Percentiles rank a stretch among this genome's conserved stretches.
phyloP scores from a whole-genome alignment of 2,888 invertebrate species.

The Drosophila eohydei region DNA sequence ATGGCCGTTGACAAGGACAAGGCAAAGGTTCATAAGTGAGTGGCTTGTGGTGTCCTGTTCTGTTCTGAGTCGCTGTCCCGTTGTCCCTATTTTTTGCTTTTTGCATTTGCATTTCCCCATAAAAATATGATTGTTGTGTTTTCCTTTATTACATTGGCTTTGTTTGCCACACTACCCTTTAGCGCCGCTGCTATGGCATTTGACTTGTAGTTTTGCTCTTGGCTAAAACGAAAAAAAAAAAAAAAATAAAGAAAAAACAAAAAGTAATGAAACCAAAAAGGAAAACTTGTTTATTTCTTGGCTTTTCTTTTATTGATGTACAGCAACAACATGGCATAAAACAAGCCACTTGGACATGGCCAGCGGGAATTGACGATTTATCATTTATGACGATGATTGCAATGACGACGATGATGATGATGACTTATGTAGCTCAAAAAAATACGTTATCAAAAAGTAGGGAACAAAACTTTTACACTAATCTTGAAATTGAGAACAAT shows the following conservation, averaged over 20 bases:
- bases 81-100: slow-evolving; percentile 49
- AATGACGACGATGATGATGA: slow-evolving; percentile 58
- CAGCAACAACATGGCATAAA: slow-evolving; percentile 37
- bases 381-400: slow-evolving; percentile 65
- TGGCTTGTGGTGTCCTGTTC: slow-evolving; percentile 12
- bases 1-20: slow-evolving; percentile 53
- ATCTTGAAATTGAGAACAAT: slow-evolving; percentile 55
- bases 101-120: slow-evolving; percentile 73
- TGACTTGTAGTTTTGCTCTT: slow-evolving; percentile 49
- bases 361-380: slow-evolving; percentile 71
- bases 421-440: slow-evolving; percentile 35
- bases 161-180: slow-evolving; percentile 47
- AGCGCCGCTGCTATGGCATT: slow-evolving; percentile 22
- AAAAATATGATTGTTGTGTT: slow-evolving; percentile 77
- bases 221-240: slow-evolving; percentile 34
- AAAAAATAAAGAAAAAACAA: slow-evolving; percentile 19
- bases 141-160: slow-evolving; percentile 69
- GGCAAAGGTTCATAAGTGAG: slow-evolving; percentile 49
- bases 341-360: slow-evolving; percentile 60
- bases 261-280: slow-evolving; percentile 20
- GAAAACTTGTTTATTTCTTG: slow-evolving; percentile 53
- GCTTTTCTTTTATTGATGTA: slow-evolving; percentile 56
- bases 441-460: slow-evolving; percentile 23
- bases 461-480: slow-evolving; percentile 43
- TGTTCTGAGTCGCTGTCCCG: slow-evolving; percentile 27